phyloP scores from a whole-genome alignment of 2,888 invertebrate species.

The Trachelus iudaicus region DNA sequence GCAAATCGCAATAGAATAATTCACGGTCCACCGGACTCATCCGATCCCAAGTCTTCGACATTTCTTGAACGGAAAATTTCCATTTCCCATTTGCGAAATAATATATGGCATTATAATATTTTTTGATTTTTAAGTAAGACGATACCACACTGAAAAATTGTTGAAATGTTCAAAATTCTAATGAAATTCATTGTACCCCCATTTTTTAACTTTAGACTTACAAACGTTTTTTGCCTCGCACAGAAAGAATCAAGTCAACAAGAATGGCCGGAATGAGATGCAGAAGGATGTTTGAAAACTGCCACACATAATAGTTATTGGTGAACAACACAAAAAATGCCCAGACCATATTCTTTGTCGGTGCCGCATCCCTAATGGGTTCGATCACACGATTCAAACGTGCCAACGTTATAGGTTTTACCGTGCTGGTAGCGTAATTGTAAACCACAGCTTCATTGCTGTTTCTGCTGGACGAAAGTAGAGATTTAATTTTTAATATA shows the following conservation, averaged over 20 bases:
- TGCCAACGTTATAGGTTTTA: constrained; percentile 67
- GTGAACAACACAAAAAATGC: constrained; percentile 18
- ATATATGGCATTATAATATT: background rate
- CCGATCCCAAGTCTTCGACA: constrained; percentile 36
- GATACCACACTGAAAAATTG: too few relatives aligned
- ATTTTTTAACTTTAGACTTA: too few relatives aligned
- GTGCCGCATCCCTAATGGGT: constrained; percentile 8
- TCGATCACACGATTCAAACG: too few relatives aligned
- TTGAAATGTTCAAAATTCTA: too few relatives aligned
- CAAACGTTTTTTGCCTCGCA: constrained; percentile 3
- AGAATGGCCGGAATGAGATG: constrained; percentile 28
- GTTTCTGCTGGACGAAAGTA: background rate
- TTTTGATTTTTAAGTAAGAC: too few relatives aligned
- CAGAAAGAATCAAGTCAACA: constrained; percentile 43
- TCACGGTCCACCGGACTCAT: constrained; percentile 39
- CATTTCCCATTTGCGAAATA: constrained; percentile 28
- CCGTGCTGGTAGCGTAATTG: constrained; percentile 84
- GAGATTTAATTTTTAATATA: too few relatives aligned
- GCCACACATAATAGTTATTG: background rate
- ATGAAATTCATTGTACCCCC: too few relatives aligned
- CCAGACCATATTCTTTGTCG: constrained; percentile 33
- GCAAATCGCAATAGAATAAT: constrained; percentile 45
- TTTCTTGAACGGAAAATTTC: constrained; percentile 34
- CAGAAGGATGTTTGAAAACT: too few relatives aligned
- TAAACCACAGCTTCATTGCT: constrained; percentile 72